These are phyloP conservation scores for Anabacerthia variegaticeps DNA, from an alignment of 2,797 vertebrate species.

Conservation along the genomic window DNA sequence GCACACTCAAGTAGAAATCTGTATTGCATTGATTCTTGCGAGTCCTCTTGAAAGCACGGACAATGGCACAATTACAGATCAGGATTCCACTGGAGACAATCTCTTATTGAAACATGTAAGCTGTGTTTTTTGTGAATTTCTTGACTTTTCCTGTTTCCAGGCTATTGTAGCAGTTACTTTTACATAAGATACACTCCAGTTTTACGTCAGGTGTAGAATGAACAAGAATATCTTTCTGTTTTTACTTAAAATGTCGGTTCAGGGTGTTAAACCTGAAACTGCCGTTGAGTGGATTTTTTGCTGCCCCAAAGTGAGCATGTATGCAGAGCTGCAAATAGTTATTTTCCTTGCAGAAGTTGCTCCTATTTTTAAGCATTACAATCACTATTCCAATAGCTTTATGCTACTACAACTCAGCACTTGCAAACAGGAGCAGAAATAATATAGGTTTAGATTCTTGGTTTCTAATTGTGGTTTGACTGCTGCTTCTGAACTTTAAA, in stretches of 20 bases:
- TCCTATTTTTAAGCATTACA: background rate
- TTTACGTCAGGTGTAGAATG: background rate
- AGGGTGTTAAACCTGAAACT: background rate
- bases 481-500: background rate
- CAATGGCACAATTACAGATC: constrained; percentile 84
- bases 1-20: constrained; percentile 98
- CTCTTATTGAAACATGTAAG: constrained; percentile 94
- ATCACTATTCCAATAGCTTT: background rate
- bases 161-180: background rate
- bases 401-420: background rate
- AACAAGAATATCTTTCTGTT: background rate
- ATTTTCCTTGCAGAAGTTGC: background rate
- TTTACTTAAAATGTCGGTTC: background rate
- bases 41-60: constrained; percentile 89
- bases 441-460: background rate
- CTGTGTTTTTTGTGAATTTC: background rate
- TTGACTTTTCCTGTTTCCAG: background rate
- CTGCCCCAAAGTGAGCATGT: background rate
- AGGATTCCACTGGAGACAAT: constrained; percentile 82
- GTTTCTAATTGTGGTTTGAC: background rate
- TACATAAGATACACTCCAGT: background rate
- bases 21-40: constrained; percentile 94
- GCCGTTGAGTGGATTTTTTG: background rate
- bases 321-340: background rate
- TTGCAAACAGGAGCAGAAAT: background rate